Base-by-base conservation (phyloP, 1,140 invertebrate genomes). In the Limonius californicus region DNA sequence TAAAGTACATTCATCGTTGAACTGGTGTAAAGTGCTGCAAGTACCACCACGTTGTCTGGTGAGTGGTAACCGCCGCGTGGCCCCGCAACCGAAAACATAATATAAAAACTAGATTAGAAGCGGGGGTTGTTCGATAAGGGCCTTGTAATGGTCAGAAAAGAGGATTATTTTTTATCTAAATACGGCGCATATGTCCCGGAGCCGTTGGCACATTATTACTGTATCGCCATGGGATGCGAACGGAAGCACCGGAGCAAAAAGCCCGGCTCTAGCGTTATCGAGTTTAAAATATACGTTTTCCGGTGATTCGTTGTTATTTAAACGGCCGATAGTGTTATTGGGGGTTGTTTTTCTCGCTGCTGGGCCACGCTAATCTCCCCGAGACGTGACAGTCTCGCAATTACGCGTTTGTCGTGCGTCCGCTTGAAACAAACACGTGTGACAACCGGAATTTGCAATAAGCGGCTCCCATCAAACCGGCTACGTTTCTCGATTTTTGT, bases 91-190 rank as follows among this genome's bases (percentile, higher is more conserved):
- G 6, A 59, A 50, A 47, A 12, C 30, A 18, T 45, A 12, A 50
- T 32, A 43, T 58, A 58, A 58, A 21, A 42, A 43, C 42, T 47
- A 21, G 57, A 43, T 43, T 43, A 43, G 32, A 58, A 45, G n/a
- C 19, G 43, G 57, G 19, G 57, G 20, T 45, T 43, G 57, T 12
- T 43, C 27, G 57, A 43, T 42, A 43, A 23, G 42, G 42, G 47
- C 53, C 21, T 47, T 53, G 39, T 70, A 66, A 68, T 68, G 68
- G 68, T 66, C 68, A 70, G 66, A 61, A 68, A 70, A 70, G 66
- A 61, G 66, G 68, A 68, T 70, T 70, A 70, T 68, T 68, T 70
- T 70, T 61, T 70, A 68, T 70, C 66, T 66, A 68, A 70, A 70
- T 65, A 63, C 61, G 66, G 54, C 61, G 54, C 68, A 68, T 70